Percentiles rank a stretch among this genome's conserved stretches.
These are phyloP conservation scores for Petrocephalus microphthalmus DNA, from an alignment of 2,113 vertebrate genomes.

Conservation along the genomic window DNA sequence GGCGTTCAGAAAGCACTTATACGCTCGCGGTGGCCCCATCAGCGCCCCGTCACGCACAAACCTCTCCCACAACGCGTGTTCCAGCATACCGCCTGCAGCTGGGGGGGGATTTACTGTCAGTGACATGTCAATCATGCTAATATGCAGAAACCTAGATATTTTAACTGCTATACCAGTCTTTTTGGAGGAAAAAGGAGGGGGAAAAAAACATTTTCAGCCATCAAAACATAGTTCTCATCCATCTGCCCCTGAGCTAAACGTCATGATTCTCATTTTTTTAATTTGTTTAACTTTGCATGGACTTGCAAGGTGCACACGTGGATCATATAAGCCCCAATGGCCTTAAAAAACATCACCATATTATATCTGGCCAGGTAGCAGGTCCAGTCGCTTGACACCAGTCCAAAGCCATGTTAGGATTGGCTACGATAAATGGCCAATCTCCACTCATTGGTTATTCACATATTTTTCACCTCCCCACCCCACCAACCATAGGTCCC, in stretches of 20 bases:
- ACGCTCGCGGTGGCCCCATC: not conserved
- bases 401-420: not conserved
- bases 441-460: not conserved
- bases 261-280: not conserved
- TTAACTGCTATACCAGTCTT: not conserved
- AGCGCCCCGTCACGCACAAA: not conserved
- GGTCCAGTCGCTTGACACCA: not conserved
- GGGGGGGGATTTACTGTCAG: not conserved
- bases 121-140: constrained; percentile 4
- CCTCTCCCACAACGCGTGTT: not conserved
- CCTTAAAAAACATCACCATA: not conserved
- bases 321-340: not conserved
- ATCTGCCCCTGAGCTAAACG: not conserved
- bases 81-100: not conserved
- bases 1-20: not conserved
- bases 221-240: not conserved
- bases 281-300: not conserved
- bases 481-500: not conserved
- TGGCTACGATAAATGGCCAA: not conserved
- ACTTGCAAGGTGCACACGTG: not conserved
- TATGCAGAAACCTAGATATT: not conserved
- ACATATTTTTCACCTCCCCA: not conserved
- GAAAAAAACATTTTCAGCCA: not conserved
- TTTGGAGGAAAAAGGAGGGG: not conserved
- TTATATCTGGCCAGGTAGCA: not conserved